phyloP scores from a whole-genome alignment of 2,113 vertebrate genomes.

The Arizona elegans region DNA sequence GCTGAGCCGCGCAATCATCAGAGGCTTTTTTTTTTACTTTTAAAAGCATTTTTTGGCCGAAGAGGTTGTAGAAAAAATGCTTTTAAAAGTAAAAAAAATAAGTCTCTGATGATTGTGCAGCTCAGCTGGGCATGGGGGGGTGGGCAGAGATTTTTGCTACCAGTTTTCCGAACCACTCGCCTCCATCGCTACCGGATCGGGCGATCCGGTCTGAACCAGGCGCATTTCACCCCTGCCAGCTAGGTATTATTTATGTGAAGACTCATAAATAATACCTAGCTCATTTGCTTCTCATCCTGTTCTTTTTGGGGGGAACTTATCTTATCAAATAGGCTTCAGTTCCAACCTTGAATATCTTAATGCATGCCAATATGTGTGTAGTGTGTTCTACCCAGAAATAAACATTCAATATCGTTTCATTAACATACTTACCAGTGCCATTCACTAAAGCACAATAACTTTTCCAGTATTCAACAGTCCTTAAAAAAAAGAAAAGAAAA shows the following conservation, averaged over 20 bases:
- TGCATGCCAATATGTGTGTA: background rate
- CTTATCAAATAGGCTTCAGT: background rate
- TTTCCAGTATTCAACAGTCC: constrained; percentile 79
- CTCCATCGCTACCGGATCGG: too few relatives aligned
- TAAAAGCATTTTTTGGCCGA: too few relatives aligned
- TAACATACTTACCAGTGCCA: constrained; percentile 82
- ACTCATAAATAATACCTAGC: background rate
- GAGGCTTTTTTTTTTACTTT: too few relatives aligned
- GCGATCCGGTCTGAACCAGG: too few relatives aligned
- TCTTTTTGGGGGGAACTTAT: background rate
- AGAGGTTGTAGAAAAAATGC: too few relatives aligned
- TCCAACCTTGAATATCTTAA: background rate
- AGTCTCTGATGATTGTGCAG: too few relatives aligned
- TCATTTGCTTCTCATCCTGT: background rate
- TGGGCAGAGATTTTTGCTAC: too few relatives aligned
- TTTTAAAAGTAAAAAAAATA: too few relatives aligned
- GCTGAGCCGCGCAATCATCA: too few relatives aligned
- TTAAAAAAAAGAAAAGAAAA: constrained; percentile 59
- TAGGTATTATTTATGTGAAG: background rate
- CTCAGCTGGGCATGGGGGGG: too few relatives aligned
- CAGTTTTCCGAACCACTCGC: too few relatives aligned
- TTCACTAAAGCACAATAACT: constrained; percentile 89
- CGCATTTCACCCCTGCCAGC: background rate
- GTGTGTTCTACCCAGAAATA: background rate
- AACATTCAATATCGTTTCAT: background rate